phyloP scores from a whole-genome alignment of 2,113 vertebrate species.

The Pheucticus melanocephalus region DNA sequence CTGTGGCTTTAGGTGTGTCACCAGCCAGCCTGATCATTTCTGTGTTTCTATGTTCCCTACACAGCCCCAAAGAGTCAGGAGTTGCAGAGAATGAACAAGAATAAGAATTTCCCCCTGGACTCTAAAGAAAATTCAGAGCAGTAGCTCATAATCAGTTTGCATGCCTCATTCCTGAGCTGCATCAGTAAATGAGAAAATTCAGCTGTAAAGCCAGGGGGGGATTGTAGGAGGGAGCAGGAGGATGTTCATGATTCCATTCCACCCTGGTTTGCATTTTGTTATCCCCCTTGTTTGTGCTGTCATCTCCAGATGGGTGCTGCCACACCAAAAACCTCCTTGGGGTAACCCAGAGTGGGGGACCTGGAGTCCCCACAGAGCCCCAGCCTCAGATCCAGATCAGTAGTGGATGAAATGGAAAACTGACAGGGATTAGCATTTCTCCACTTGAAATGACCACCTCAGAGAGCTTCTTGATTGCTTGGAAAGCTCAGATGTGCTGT shows the following conservation, averaged over 20 bases:
- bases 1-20: background rate
- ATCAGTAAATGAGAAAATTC: background rate
- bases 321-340: background rate
- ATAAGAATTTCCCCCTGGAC: background rate
- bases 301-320: background rate
- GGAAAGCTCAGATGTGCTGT: background rate
- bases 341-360: too few species aligned
- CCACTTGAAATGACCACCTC: background rate
- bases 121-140: background rate
- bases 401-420: slow-evolving; percentile 32
- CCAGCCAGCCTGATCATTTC: background rate
- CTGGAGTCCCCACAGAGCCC: background rate
- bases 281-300: background rate
- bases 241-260: background rate
- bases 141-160: background rate
- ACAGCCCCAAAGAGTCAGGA: background rate
- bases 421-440: background rate
- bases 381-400: background rate
- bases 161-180: background rate
- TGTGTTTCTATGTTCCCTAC: background rate
- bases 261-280: background rate
- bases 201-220: background rate
- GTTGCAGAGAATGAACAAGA: background rate
- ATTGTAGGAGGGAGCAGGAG: background rate
- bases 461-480: slow-evolving; percentile 1